Base-by-base conservation (phyloP, 2,113 vertebrate genomes). In the Laticauda colubrina region DNA sequence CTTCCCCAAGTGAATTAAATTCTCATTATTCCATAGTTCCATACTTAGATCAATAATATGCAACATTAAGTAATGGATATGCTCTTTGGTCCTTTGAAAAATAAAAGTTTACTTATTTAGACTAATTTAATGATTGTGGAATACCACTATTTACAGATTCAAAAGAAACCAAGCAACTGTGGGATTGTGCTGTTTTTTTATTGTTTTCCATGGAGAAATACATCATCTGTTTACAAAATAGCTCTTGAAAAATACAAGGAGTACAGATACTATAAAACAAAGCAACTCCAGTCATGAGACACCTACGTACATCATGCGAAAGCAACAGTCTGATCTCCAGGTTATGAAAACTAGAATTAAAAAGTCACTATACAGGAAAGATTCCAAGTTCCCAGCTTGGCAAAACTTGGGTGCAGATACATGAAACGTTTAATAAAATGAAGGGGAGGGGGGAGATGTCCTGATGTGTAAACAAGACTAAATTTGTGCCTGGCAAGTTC, bases 221-320 rank as follows among this genome's bases (percentile, higher is more conserved):
- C 98, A 98, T 98, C 97, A 98, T 98, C 98, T 98, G 98, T 98
- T 98, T 98, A 98, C 98, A 98, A 98, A 98, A 98, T 98, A 98
- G 98, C 98, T 98, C 97, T 98, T 98, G 98, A 98, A 98, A 98
- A 98, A 98, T 98, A 98, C 98, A 98, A 98, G 98, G 98, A 98
- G 97, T 98, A 98, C 98, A 98, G 98, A 97, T 97, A 98, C 98
- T 98, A 98, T 98, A 98, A 98, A 98, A 98, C 98, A 98, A 98
- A 98, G 98, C 98, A 98, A 98, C 98, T 98, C 98, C 98, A 98
- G 97, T 98, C 98, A 98, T 98, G 97, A 97, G 98, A 98, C 98
- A 97, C 98, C 92, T 98, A 98, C 98, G 93, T 97, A 98, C 98
- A 98, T 98, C 98, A 98, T 98, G 98, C 98, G 98, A 97, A 98